Evolutionary conservation across 2,797 vertebrate species (phyloP).

Genomic region (Loriculus beryllinus): DNA sequence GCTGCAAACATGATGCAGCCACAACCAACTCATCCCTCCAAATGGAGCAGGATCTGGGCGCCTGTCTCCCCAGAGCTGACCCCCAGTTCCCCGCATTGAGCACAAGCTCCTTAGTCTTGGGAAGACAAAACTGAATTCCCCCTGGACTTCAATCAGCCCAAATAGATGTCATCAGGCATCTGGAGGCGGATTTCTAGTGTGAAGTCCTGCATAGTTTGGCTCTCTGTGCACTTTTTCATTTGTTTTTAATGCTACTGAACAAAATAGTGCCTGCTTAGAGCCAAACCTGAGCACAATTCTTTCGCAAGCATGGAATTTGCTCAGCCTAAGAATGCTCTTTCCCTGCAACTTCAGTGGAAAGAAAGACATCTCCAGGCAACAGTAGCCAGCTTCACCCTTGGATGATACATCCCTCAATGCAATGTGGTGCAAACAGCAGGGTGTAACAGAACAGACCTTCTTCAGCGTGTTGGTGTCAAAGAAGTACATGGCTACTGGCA

Average conservation of each 20-base stretch:
- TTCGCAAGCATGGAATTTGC: not conserved
- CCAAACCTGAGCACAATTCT: not conserved
- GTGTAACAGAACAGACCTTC: not conserved
- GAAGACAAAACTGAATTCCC: not conserved
- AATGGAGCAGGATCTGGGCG: not conserved
- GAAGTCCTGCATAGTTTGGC: not conserved
- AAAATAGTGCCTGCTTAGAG: not conserved
- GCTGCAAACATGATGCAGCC: not conserved
- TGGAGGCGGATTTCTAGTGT: not conserved
- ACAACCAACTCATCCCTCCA: not conserved
- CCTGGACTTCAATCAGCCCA: not conserved
- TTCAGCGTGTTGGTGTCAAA: accelerated
- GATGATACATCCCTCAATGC: not conserved
- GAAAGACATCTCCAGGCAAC: not conserved
- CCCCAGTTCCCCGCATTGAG: not conserved
- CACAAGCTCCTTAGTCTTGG: not conserved
- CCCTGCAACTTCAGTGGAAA: not conserved
- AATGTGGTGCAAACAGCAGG: not conserved
- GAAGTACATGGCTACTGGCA: not conserved
- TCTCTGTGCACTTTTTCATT: not conserved
- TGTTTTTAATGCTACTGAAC: not conserved
- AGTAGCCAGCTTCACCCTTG: not conserved
- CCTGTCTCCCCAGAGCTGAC: not conserved
- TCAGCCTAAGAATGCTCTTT: not conserved
- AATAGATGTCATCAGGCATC: not conserved